These are phyloP conservation scores for Dyspetes luteomarginatus DNA, from an alignment of 2,888 invertebrate genomes.

Conservation along the genomic window DNA sequence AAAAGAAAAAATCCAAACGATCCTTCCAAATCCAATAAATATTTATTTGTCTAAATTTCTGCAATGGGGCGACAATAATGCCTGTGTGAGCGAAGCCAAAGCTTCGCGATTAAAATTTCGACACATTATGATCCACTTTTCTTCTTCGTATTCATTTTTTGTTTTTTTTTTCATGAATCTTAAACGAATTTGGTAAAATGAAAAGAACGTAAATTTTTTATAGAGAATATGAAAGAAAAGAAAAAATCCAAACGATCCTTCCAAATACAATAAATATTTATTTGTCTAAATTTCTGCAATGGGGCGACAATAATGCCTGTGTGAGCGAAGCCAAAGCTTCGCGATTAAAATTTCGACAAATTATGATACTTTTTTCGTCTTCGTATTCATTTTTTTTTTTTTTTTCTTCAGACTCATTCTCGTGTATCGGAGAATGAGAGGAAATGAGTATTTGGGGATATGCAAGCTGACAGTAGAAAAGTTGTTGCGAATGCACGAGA, in stretches of 20 bases:
- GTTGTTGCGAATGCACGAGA: slow-evolving; percentile 34
- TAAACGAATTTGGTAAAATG: slow-evolving; percentile 72
- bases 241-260: slow-evolving; percentile 69
- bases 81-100: slow-evolving; percentile 43
- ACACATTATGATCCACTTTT: neutral
- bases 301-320: slow-evolving; percentile 48
- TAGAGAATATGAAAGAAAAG: slow-evolving; percentile 65
- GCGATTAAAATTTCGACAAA: slow-evolving; percentile 45
- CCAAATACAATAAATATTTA: slow-evolving; percentile 71
- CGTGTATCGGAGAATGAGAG: slow-evolving; percentile 2
- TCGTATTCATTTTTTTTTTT: neutral
- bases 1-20: slow-evolving; percentile 70
- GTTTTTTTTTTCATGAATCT: slow-evolving; percentile 60
- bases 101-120: slow-evolving; percentile 44
- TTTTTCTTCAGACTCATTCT: slow-evolving; percentile 10
- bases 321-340: slow-evolving; percentile 40
- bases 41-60: slow-evolving; percentile 63
- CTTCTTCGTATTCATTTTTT: slow-evolving; percentile 60
- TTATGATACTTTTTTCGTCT: neutral
- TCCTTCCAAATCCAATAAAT: slow-evolving; percentile 71
- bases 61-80: slow-evolving; percentile 48
- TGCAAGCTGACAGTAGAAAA: slow-evolving; percentile 59
- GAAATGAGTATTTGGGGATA: slow-evolving; percentile 31
- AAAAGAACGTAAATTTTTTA: no score
- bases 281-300: slow-evolving; percentile 56